A percentile compares a stretch with the other conserved stretches of the same genome.
Conservation (phyloP, 2,888 invertebrate species). For the Catocala nupta region DNA sequence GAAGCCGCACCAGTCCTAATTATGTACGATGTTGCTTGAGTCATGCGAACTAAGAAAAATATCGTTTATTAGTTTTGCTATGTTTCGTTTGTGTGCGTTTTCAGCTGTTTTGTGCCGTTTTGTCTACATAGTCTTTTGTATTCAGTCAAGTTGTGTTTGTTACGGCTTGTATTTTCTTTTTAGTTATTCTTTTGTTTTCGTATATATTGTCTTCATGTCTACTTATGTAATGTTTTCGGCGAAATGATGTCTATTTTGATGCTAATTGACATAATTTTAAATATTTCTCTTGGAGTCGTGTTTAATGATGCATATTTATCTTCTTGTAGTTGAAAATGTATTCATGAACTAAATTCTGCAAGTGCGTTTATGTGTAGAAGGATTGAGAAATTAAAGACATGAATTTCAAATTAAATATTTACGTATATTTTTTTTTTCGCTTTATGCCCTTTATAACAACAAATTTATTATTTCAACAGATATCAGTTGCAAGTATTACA, state of each 20-base stretch:
- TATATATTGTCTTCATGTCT: too few relatives aligned
- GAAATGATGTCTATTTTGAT: too few relatives aligned
- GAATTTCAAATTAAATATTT: slow-evolving; percentile 82
- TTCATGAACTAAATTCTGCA: not conserved
- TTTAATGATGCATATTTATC: too few relatives aligned
- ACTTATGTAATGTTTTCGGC: not conserved
- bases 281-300: too few relatives aligned
- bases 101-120: not conserved
- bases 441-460: slow-evolving; percentile 83
- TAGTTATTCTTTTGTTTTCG: not conserved
- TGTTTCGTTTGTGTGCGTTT: slow-evolving; percentile 2
- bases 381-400: slow-evolving; percentile 63
- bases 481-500: slow-evolving; percentile 69
- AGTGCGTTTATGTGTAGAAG: not conserved
- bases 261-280: too few relatives aligned
- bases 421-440: slow-evolving; percentile 84
- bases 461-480: slow-evolving; percentile 75
- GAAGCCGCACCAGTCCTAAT: slow-evolving; percentile 78
- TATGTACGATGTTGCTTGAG: slow-evolving; percentile 68
- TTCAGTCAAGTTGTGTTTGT: not conserved
- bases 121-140: slow-evolving; percentile 11
- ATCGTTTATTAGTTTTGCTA: slow-evolving; percentile 44
- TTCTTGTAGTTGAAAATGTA: not conserved
- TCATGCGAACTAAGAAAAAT: slow-evolving; percentile 60
- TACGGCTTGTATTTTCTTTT: not conserved